Conservation (phyloP, 2,797 vertebrate species). For the Geotria australis region DNA sequence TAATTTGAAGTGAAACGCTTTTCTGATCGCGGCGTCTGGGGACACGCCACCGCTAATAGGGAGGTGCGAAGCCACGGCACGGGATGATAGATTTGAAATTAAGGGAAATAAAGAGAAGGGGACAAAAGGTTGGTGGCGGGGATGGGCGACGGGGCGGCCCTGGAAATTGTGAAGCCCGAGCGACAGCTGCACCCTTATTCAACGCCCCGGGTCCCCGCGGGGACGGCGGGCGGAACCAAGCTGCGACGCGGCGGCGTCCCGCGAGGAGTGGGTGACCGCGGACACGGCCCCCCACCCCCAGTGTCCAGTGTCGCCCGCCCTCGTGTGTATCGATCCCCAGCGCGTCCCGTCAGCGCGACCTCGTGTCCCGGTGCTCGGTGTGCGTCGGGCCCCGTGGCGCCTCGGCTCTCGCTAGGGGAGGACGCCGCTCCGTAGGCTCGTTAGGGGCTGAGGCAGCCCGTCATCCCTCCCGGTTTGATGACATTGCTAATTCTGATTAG, state of each 20-base stretch:
- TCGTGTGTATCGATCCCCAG: too few relatives aligned
- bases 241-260: background rate
- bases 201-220: background rate
- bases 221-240: background rate
- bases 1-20: background rate
- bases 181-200: background rate
- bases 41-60: background rate
- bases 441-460: too few relatives aligned
- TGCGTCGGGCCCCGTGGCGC: too few relatives aligned
- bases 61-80: background rate
- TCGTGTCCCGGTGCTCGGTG: too few relatives aligned
- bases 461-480: too few relatives aligned
- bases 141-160: background rate
- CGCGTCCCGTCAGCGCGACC: too few relatives aligned
- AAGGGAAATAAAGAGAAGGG: background rate
- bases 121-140: background rate
- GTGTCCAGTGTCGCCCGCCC: too few relatives aligned
- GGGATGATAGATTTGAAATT: background rate
- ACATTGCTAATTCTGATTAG: too few relatives aligned
- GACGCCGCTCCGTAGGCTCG: too few relatives aligned
- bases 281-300: too few relatives aligned
- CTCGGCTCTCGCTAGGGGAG: too few relatives aligned
- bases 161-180: background rate
- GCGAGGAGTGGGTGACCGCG: too few relatives aligned
- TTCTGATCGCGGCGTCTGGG: background rate